phyloP scores from a whole-genome alignment of 2,888 invertebrate species.

The Celastrina argiolus region DNA sequence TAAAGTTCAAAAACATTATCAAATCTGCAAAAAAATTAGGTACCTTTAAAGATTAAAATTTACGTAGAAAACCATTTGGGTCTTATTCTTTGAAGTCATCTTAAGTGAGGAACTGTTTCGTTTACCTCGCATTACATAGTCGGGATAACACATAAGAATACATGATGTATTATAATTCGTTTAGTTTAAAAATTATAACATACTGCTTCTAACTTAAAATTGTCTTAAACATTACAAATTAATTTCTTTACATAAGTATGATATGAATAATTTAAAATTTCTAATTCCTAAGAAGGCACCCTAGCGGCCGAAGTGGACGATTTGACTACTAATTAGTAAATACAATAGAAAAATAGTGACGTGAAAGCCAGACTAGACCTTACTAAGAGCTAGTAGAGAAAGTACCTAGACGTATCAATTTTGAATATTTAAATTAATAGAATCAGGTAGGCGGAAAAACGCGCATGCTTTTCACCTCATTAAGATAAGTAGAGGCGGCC shows the following conservation, averaged over 20 bases:
- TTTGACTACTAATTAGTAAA: slow-evolving; percentile 1
- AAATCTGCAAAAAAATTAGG: too few species aligned
- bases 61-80: too few species aligned
- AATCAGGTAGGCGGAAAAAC: slow-evolving; percentile 33
- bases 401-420: slow-evolving; percentile 1
- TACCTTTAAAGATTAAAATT: too few species aligned
- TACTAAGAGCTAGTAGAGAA: not conserved
- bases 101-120: too few species aligned
- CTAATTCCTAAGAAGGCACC: not conserved
- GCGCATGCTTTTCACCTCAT: slow-evolving; percentile 69
- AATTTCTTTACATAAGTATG: not conserved
- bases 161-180: too few species aligned
- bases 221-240: not conserved
- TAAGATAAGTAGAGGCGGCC: slow-evolving; percentile 46
- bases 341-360: not conserved
- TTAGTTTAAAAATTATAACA: not conserved
- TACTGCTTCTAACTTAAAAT: not conserved
- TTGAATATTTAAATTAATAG: slow-evolving; percentile 26
- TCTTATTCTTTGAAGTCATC: too few species aligned
- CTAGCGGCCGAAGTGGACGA: not conserved
- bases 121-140: too few species aligned
- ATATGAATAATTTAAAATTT: not conserved
- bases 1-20: too few species aligned
- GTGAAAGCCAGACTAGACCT: not conserved
- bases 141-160: too few species aligned